These are phyloP conservation scores for Drosophila quasianomalipes DNA, from an alignment of 2,888 invertebrate species.

Conservation along the genomic window DNA sequence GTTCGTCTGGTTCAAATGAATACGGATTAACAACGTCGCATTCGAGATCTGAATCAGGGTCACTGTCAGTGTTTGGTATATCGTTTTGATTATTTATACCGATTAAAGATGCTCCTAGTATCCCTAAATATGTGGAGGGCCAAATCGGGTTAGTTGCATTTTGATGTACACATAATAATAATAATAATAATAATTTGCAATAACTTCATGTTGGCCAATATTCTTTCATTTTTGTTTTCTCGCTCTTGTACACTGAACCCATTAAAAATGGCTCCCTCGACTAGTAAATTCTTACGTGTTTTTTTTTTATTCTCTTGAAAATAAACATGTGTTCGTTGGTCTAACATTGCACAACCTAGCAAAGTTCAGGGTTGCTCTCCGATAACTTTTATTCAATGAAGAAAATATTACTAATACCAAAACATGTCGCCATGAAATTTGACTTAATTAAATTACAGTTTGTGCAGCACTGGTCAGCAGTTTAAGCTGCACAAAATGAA, in stretches of 20 bases:
- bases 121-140: neutral
- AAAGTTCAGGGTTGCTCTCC: neutral
- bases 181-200: neutral
- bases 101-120: neutral
- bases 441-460: constrained; percentile 23
- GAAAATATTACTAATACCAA: neutral
- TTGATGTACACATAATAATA: neutral
- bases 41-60: neutral
- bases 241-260: neutral
- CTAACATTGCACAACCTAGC: neutral
- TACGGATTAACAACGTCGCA: neutral
- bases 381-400: neutral
- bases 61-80: neutral
- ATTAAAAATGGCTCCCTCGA: neutral
- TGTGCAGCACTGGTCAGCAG: constrained; percentile 6
- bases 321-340: neutral
- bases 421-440: neutral
- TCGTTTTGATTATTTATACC: neutral
- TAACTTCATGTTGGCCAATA: neutral
- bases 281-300: neutral
- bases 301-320: neutral
- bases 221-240: neutral
- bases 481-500: constrained; percentile 1
- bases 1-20: neutral
- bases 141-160: neutral